phyloP scores from a whole-genome alignment of 2,888 invertebrate species.

The Neocrepidodera transversa region DNA sequence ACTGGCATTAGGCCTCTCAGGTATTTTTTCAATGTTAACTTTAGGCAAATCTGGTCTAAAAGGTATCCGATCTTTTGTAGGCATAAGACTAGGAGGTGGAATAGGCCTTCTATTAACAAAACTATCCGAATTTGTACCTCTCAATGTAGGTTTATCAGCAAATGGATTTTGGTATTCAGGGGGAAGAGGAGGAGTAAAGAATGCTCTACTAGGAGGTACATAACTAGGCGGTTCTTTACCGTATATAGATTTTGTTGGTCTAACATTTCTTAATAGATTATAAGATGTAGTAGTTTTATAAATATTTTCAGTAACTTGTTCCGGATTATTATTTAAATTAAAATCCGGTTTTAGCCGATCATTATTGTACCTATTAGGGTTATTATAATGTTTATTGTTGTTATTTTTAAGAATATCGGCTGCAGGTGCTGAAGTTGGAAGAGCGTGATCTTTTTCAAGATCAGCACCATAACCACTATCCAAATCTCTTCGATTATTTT shows the following conservation, averaged over 20 bases:
- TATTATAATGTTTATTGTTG: conserved; percentile 77
- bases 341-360: conserved; percentile 58
- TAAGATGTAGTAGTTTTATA: conserved; percentile 60
- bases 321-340: conserved; percentile 41
- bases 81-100: conserved; percentile 83
- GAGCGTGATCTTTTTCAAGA: conserved; percentile 75
- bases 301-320: conserved; percentile 55
- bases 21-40: conserved; percentile 55
- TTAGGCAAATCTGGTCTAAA: conserved; percentile 71
- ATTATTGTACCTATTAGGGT: conserved; percentile 69
- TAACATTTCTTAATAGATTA: conserved; percentile 68
- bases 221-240: conserved; percentile 80
- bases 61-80: conserved; percentile 81
- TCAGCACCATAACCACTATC: conserved; percentile 69
- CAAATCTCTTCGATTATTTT: conserved; percentile 47
- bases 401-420: conserved; percentile 81
- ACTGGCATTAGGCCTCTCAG: conserved; percentile 40
- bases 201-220: conserved; percentile 78
- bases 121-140: conserved; percentile 69
- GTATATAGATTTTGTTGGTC: conserved; percentile 67
- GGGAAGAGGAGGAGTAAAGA: conserved; percentile 82
- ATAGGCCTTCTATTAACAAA: conserved; percentile 78
- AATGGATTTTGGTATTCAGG: conserved; percentile 86
- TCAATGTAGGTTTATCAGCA: conserved; percentile 86
- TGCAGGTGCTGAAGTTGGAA: conserved; percentile 78